Base-by-base conservation (phyloP, 2,888 invertebrate species). In the Aphidoletes aphidimyza region DNA sequence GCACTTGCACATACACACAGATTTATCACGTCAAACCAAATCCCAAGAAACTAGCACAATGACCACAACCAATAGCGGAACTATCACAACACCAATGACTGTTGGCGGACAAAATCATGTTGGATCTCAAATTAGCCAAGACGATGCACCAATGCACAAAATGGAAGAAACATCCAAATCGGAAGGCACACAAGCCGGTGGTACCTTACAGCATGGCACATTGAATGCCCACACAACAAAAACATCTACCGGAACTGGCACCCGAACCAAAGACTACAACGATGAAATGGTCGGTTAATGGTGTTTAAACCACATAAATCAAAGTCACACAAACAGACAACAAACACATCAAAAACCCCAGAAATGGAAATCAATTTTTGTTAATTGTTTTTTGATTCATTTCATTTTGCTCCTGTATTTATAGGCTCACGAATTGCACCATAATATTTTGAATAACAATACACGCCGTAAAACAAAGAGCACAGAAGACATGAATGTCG, bases 381-480 rank as follows among this genome's bases (percentile, higher is more conserved):
- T 36, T 14, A 17, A 6, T 36, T 78, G 6, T 69, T 36, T 34
- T 69, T 34, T 26, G 84, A 34, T 69, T 84, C 14, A 9, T 81
- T 84, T 84, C 85, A 59, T 45, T 85, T 85, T 86, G 90, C 90
- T 84, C 89, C 91, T 91, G 90, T 92, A 87, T 92, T n/a, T 94
- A 85, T 95, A 95, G 87, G 92, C 93, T 84, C 94, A 95, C 88
- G 91, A 94, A 86, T 93, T 92, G 87, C 93, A 94, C 87, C 93
- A 92, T 88, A 93, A 94, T 88, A 92, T 94, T 86, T 92, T 94
- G 89, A 94, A 94, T 90, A 95, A 94, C 89, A 94, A 94, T 88
- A 93, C 93, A 85, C 92, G 95, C 86, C 93, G 95, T 86, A 96
- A 96, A 89, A 96, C 96, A 87, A 97, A 97, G 91, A 96, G 96